Base-by-base conservation (phyloP, 23 tunicate genomes). In the Diplosoma virens region DNA sequence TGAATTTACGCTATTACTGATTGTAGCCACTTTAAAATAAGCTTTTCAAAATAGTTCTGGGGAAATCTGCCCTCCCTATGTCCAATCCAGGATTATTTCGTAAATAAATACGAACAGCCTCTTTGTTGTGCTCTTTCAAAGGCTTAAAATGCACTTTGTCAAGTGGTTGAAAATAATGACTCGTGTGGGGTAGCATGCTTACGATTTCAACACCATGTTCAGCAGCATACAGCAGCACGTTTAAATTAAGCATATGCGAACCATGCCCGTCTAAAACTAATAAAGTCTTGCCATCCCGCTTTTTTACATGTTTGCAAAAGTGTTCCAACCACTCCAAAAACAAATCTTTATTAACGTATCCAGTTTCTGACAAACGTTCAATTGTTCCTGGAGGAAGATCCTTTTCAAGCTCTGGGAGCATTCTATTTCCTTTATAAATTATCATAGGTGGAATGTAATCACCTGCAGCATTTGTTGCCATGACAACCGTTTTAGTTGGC, bases 1-100 rank as follows among this genome's bases (percentile, higher is more conserved):
- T 22, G 69, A 61, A 22, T 61, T 61, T 61, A 61, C 7, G 69
- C 69, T 61, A 29, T 61, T 61, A 22, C 35, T 61, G 69, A 27
- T 27, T 61, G 79, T 73, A 7, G 79, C 33, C 79, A 73, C 79
- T 73, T 73, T 24, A 32, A 41, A 47, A 18, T 26, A 73, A 14
- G 79, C 61, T 25, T 14, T 73, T 52, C 47, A 11, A 22, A 73
- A 73, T 50, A 73, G 59, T 50, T 47, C n/a, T 27, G 30, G 50
- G 14, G 9, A 41, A 41, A 41, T 7, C 9, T 7, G 14, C 9
- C 50, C 9, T 7, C 11, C 50, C 14, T 9, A 7, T 41, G 50
- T 41, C 14, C 50, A 14, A 41, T 7, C 9, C 50, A 41, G 50
- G 9, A 7, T 41, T 7, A 14, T 9, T 7, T 7, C 14, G 9